phyloP scores from a whole-genome alignment of 2,113 vertebrate genomes.

The Rhinoderma darwinii region DNA sequence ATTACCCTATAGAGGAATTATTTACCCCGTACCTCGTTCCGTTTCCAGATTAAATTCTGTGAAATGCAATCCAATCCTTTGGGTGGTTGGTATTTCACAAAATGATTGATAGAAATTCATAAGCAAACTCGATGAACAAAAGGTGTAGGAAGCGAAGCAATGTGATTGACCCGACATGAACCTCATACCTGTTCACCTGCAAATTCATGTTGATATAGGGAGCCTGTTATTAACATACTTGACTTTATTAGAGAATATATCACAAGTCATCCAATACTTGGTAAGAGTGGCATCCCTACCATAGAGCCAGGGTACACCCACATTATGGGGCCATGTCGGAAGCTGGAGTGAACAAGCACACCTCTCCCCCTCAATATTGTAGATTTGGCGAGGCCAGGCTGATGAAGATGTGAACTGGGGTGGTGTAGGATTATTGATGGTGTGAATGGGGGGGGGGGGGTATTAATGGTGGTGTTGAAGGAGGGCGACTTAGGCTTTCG shows the following conservation, averaged over 20 bases:
- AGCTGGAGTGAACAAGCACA: no score
- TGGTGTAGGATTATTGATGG: no score
- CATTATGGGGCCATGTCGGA: not conserved
- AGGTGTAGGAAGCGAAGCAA: not conserved
- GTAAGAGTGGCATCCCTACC: not conserved
- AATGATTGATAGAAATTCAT: slow-evolving; percentile 33
- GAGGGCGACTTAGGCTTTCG: no score
- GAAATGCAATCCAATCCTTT: not conserved
- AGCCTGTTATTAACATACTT: not conserved
- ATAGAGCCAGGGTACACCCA: not conserved
- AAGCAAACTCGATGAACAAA: not conserved
- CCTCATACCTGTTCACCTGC: slow-evolving; percentile 14
- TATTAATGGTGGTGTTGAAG: no score
- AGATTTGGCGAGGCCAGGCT: not conserved
- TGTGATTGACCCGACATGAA: not conserved
- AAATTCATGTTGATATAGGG: not conserved
- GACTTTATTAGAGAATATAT: not conserved
- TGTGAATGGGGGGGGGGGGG: no score
- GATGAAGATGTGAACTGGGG: no score
- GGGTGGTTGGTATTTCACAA: not conserved
- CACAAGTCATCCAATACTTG: not conserved
- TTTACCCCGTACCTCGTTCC: not conserved
- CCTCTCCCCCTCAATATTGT: not conserved
- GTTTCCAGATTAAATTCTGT: not conserved
- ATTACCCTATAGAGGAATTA: not conserved